Conservation (phyloP, 2,797 vertebrate species). For the Hapalemur alaotrensis region DNA sequence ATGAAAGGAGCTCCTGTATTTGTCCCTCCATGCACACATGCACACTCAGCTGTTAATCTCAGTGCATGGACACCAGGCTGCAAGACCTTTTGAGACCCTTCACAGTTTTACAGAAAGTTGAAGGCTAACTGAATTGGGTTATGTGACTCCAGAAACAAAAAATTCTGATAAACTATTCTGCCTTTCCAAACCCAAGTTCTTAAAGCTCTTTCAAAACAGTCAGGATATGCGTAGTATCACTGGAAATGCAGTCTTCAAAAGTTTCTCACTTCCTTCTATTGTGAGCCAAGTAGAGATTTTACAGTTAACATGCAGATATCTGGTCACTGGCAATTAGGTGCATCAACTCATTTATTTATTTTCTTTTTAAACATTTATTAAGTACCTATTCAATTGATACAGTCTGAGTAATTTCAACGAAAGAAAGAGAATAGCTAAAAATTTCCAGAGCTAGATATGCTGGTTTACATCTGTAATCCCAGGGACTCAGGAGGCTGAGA, state of each 20-base stretch:
- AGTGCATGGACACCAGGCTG: neutral
- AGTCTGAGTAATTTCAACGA: neutral
- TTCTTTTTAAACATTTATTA: neutral
- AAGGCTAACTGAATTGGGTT: conserved; percentile 51
- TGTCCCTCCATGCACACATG: neutral
- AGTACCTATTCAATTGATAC: neutral
- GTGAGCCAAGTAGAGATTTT: neutral
- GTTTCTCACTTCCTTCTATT: neutral
- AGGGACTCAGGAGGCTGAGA: neutral
- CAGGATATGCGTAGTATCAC: conserved; percentile 25
- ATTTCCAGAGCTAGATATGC: neutral
- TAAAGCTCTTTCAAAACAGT: conserved; percentile 40
- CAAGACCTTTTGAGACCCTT: conserved; percentile 47
- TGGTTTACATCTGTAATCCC: neutral
- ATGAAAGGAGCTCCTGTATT: conserved; percentile 64
- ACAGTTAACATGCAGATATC: neutral
- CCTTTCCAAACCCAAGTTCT: conserved; percentile 32
- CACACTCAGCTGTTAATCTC: conserved; percentile 17
- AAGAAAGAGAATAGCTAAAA: neutral
- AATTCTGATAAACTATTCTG: conserved; percentile 43
- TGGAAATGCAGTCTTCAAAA: neutral
- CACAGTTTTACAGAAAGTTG: conserved; percentile 51
- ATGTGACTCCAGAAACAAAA: conserved; percentile 37
- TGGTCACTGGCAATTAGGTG: neutral
- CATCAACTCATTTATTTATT: conserved; percentile 3